Base-by-base conservation (phyloP, 2,797 vertebrate species). In the Oceanodroma leucorhoa region DNA sequence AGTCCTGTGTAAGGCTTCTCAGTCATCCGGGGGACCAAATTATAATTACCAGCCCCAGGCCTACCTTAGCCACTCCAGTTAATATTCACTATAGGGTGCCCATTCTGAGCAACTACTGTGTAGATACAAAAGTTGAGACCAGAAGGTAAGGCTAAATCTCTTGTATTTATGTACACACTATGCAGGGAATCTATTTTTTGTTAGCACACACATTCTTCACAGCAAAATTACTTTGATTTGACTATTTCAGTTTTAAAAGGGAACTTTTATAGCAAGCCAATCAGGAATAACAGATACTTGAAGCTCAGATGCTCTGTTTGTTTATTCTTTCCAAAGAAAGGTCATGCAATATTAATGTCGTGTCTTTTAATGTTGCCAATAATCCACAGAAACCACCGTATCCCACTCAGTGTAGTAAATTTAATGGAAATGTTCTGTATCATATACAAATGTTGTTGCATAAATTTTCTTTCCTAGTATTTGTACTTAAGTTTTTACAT, bases 11-110 rank as follows among this genome's bases (percentile, higher is more conserved):
- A 84, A 91, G 58, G 61, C 40, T 92, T 78, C 89, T 84, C 55
- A 76, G n/a, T 92, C 69, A 70, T 72, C 82, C 0, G 0, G 50
- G 79, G 72, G 41, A 88, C 66, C 45, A 90, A 84, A 85, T 82
- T 69, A 86, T 92, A 95, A 95, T 94, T 53, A 95, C 93, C 78
- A 86, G 78, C 92, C 93, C 86, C 64, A 40, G 91, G 89, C 62
- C 73, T 93, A 50, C 69, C 46, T 91, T 53, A 87, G 77, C 84
- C 90, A 83, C 88, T 75, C 81, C 72, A 77, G 91, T 90, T 95
- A 75, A 69, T 87, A 14, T 45, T 61, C 76, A 90, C 87, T 85
- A 82, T 70, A 80, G 70, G 64, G 51, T 51, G 40, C 62, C 76
- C 89, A 41, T 88, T 96, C 89, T 80, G 83, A 92, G 83, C n/a